Evolutionary conservation across 2,888 invertebrate species (phyloP), one percentile per base, ranked within the genome.

Genomic region (Cataglyphis cursor): DNA sequence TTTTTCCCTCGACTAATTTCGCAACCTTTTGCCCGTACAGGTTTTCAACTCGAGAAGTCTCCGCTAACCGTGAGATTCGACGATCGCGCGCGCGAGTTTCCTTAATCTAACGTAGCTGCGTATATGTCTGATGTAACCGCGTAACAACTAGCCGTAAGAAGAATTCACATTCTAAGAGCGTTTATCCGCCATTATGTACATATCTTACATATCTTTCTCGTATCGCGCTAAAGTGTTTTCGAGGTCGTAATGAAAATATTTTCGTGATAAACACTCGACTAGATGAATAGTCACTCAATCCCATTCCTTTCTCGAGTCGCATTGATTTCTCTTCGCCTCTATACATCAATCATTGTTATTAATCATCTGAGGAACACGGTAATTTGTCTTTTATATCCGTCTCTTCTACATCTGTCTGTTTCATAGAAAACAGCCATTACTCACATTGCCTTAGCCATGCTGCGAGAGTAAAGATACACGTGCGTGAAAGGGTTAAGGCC

Each of bases 1-100:
- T 70, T 24, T 38, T 48, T n/a, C 2, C 44, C 15, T 78, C 85
- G 72, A 51, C 80, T 74, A 85, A 89, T 89, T 89, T 89, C 82
- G 83, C 83, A 78, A 84, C 83, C 72, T 81, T 70, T 64, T 78
- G 38, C 59, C 65, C 82, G 87, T 82, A 66, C 70, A 78, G 64
- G 83, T 57, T 65, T 76, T 83, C 28, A 81, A 74, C 54, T 65
- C 66, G 86, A 81, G 82, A 82, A 81, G 15, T 62, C 81, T n/a
- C 48, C 31, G 65, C 31, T 35, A 81, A 74, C 44, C 54, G 66
- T 74, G 81, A 83, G 81, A 83, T 83, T 83, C 83, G 72, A 83
- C 59, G 83, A 65, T 83, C 72, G 72, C 18, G 61, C 80, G 28
- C 28, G 83, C 83, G 81, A 61, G 66, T 81, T 83, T 81, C 73